phyloP scores from a whole-genome alignment of 2,888 invertebrate genomes.

The Eustalomyia histrio region DNA sequence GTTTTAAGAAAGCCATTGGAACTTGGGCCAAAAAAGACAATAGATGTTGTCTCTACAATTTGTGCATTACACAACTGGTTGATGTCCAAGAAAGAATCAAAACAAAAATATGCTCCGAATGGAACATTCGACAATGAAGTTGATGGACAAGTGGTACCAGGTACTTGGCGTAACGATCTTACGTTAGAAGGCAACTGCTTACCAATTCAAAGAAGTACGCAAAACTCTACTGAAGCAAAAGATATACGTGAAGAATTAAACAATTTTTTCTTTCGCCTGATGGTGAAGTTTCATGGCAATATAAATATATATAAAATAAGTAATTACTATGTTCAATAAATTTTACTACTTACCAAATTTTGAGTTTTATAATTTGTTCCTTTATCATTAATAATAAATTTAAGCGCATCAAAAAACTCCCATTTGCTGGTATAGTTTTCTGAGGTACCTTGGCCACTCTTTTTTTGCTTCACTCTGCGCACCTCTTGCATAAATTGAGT shows the following conservation, averaged over 20 bases:
- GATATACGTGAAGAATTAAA: too few species aligned
- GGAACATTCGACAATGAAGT: conserved; percentile 29
- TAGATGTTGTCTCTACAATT: conserved; percentile 27
- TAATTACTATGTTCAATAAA: not conserved
- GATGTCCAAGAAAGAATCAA: conserved; percentile 45
- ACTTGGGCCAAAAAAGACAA: too few species aligned
- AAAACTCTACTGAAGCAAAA: too few species aligned
- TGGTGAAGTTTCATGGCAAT: not conserved
- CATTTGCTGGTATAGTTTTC: not conserved
- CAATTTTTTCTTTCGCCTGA: conserved; percentile 18
- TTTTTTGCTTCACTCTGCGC: too few species aligned
- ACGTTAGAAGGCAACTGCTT: too few species aligned
- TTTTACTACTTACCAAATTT: not conserved
- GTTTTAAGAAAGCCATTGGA: too few species aligned
- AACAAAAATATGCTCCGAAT: conserved; percentile 49
- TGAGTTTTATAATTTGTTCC: too few species aligned
- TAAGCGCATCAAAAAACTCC: not conserved
- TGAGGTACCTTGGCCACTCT: too few species aligned
- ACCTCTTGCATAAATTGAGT: too few species aligned
- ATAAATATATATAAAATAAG: not conserved
- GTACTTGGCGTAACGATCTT: too few species aligned
- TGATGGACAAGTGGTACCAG: too few species aligned
- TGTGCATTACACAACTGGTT: conserved; percentile 52
- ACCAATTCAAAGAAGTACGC: too few species aligned
- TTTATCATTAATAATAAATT: not conserved